These are phyloP conservation scores for Brenthis ino DNA, from an alignment of 2,888 invertebrate genomes.

Conservation along the genomic window DNA sequence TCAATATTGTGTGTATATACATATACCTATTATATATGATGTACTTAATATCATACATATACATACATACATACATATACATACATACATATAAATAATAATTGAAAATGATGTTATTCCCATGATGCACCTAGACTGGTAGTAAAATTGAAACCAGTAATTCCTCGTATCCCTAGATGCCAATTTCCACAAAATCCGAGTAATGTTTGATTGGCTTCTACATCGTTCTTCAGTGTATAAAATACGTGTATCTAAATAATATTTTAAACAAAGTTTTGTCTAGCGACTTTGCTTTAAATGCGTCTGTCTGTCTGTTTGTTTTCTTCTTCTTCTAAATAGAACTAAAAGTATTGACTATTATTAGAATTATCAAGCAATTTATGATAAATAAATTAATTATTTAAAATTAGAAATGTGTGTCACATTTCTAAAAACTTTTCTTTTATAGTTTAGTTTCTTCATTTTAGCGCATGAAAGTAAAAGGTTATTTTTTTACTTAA, in stretches of 20 bases:
- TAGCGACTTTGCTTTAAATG: too few relatives aligned
- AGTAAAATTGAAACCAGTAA: constrained; percentile 24
- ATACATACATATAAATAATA: constrained; percentile 1
- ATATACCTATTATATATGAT: neutral
- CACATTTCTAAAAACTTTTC: too few relatives aligned
- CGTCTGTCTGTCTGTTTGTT: too few relatives aligned
- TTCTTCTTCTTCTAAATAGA: too few relatives aligned
- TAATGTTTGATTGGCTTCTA: constrained; percentile 18
- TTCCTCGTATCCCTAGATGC: constrained; percentile 20
- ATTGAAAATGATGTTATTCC: constrained; percentile 22
- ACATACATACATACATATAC: constrained; percentile 6
- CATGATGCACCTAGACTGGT: constrained; percentile 12
- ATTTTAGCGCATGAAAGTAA: too few relatives aligned
- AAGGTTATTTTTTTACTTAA: too few relatives aligned
- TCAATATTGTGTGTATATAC: neutral
- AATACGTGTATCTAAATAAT: neutral
- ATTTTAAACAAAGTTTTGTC: neutral
- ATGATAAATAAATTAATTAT: too few relatives aligned
- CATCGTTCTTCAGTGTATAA: constrained; percentile 5
- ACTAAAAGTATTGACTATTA: too few relatives aligned
- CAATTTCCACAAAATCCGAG: constrained; percentile 22
- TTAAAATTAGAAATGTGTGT: too few relatives aligned
- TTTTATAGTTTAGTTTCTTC: too few relatives aligned
- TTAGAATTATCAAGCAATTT: too few relatives aligned
- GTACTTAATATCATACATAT: neutral